Evolutionary conservation across 2,113 vertebrate species (phyloP).

Genomic region (Menura novaehollandiae): DNA sequence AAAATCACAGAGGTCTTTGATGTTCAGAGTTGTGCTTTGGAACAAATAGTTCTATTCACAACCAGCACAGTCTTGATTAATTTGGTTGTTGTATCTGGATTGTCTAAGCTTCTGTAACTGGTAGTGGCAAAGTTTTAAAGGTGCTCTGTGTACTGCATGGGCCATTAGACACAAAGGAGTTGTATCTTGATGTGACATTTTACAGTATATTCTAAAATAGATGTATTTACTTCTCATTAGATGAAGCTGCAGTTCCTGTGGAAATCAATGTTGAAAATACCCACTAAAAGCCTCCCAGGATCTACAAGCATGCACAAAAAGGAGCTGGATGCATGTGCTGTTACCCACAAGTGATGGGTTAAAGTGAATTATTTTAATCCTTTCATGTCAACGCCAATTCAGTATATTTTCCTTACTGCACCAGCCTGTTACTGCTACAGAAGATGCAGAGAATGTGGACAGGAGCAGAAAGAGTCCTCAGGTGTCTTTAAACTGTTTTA

Average conservation of each 20-base stretch:
- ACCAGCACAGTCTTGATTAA: neutral
- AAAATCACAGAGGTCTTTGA: neutral
- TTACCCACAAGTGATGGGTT: neutral
- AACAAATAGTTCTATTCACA: neutral
- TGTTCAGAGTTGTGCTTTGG: neutral
- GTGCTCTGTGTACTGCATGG: neutral
- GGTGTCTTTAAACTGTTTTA: slow-evolving; percentile 22
- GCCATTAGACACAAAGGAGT: neutral
- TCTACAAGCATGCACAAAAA: neutral
- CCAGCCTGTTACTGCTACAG: neutral
- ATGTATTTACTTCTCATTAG: slow-evolving; percentile 24
- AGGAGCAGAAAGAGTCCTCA: slow-evolving; percentile 2
- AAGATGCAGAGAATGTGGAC: neutral
- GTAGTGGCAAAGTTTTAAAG: neutral
- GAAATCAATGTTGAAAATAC: slow-evolving; percentile 5
- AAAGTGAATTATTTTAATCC: slow-evolving; percentile 12
- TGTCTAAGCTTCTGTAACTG: neutral
- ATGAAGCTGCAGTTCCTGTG: neutral
- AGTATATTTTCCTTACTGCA: neutral
- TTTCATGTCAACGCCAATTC: neutral
- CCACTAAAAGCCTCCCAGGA: neutral
- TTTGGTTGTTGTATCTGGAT: neutral
- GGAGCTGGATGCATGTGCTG: neutral
- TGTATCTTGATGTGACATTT: neutral
- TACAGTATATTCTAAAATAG: neutral